A percentile compares a stretch with the other conserved stretches of the same genome.
These are phyloP conservation scores for Piscicola geometra DNA, from an alignment of 2,888 invertebrate genomes.

Conservation along the genomic window DNA sequence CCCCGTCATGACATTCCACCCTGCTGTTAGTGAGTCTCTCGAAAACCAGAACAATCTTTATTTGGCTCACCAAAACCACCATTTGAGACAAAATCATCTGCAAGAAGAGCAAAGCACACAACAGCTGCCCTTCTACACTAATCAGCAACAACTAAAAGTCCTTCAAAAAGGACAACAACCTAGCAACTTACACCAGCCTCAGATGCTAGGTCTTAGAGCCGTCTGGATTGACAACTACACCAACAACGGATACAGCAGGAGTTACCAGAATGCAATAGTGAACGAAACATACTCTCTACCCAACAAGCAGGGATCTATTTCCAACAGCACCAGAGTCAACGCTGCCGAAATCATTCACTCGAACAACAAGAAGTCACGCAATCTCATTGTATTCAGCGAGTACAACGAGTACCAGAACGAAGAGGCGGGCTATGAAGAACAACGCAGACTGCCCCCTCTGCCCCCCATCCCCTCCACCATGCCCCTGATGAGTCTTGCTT, in stretches of 20 bases:
- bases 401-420: slow-evolving; percentile 29
- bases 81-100: background rate
- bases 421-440: slow-evolving; percentile 10
- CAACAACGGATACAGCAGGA: background rate
- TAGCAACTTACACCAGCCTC: slow-evolving; percentile 5
- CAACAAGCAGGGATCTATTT: background rate
- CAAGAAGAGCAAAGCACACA: background rate
- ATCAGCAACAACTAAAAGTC: background rate
- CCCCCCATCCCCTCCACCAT: slow-evolving; percentile 1
- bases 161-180: slow-evolving; percentile 6
- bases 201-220: slow-evolving; percentile 31
- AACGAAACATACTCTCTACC: slow-evolving; percentile 28
- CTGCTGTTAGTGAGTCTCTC: background rate
- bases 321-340: background rate
- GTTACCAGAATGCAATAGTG: slow-evolving; percentile 26
- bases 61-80: background rate
- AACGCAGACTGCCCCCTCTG: slow-evolving; percentile 9
- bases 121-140: background rate
- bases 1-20: slow-evolving; percentile 32
- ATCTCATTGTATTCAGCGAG: slow-evolving; percentile 21
- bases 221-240: slow-evolving; percentile 29
- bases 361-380: slow-evolving; percentile 6
- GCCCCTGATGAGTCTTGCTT: slow-evolving; percentile 25
- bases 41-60: background rate
- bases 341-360: background rate